Evolutionary conservation across 2,888 invertebrate species (phyloP).

Genomic region (Ischnura elegans): DNA sequence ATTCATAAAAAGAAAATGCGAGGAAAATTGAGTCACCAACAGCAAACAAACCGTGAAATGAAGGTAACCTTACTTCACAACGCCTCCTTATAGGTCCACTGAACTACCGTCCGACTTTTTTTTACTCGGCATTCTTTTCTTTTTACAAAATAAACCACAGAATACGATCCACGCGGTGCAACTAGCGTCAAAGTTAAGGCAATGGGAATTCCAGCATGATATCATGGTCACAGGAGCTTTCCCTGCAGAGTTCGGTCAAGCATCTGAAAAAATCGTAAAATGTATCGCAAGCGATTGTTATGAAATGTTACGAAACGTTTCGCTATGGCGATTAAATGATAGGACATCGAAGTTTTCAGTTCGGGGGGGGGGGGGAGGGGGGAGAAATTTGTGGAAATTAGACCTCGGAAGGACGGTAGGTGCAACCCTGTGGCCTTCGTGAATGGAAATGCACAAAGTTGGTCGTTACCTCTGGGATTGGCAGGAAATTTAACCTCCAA

Average conservation of each 20-base stretch:
- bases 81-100: conserved; percentile 23
- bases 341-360: background rate
- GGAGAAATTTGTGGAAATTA: background rate
- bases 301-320: conserved; percentile 10
- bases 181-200: conserved; percentile 9
- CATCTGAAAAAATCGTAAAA: background rate
- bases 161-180: background rate
- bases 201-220: conserved; percentile 1
- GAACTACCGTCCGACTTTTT: background rate
- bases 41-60: conserved; percentile 33
- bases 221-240: conserved; percentile 21
- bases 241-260: background rate
- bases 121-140: background rate
- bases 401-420: background rate
- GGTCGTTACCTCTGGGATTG: background rate
- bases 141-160: background rate
- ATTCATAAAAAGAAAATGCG: background rate
- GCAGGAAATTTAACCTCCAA: conserved; percentile 19
- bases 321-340: background rate
- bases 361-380: no score
- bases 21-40: conserved; percentile 5
- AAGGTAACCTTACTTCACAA: conserved; percentile 42
- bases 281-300: background rate
- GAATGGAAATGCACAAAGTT: background rate
- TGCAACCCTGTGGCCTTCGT: background rate